Conservation (phyloP, 2,797 vertebrate species). For the Telmatherina bonti region DNA sequence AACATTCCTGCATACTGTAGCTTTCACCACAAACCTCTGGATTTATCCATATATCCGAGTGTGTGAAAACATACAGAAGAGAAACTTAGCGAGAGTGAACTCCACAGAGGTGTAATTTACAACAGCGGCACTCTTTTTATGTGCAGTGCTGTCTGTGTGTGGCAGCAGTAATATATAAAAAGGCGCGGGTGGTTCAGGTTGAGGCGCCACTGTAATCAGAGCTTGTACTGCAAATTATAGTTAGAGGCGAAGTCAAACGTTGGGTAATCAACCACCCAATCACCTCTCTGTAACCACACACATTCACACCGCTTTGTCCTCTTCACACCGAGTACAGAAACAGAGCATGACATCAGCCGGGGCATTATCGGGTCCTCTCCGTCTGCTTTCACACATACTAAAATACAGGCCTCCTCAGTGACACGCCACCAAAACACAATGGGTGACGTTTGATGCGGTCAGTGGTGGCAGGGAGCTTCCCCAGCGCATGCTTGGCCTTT, state of each 20-base stretch:
- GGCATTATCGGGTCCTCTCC: constrained; percentile 74
- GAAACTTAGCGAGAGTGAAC: not conserved
- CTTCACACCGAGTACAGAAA: constrained; percentile 66
- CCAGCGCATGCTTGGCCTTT: constrained; percentile 44
- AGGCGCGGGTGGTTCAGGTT: constrained; percentile 68
- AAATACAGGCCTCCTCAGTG: constrained; percentile 73
- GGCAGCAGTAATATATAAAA: constrained; percentile 46
- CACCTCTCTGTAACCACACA: constrained; percentile 30
- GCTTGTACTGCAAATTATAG: constrained; percentile 57
- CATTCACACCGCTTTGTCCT: constrained; percentile 23
- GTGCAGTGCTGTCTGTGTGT: constrained; percentile 13
- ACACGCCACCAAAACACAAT: constrained; percentile 52
- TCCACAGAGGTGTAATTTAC: constrained; percentile 22
- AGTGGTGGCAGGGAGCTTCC: constrained; percentile 34
- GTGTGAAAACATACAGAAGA: not conserved
- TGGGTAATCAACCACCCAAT: constrained; percentile 62
- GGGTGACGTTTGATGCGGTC: constrained; percentile 47
- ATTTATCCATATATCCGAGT: not conserved
- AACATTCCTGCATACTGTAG: not conserved
- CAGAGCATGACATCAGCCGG: constrained; percentile 72
- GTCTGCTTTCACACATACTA: constrained; percentile 78
- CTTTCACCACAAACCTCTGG: not conserved
- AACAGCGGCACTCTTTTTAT: not conserved
- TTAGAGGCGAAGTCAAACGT: constrained; percentile 68
- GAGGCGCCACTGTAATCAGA: constrained; percentile 75